These are phyloP conservation scores for Epinotia nisella DNA, from an alignment of 2,888 invertebrate genomes.

Conservation along the genomic window DNA sequence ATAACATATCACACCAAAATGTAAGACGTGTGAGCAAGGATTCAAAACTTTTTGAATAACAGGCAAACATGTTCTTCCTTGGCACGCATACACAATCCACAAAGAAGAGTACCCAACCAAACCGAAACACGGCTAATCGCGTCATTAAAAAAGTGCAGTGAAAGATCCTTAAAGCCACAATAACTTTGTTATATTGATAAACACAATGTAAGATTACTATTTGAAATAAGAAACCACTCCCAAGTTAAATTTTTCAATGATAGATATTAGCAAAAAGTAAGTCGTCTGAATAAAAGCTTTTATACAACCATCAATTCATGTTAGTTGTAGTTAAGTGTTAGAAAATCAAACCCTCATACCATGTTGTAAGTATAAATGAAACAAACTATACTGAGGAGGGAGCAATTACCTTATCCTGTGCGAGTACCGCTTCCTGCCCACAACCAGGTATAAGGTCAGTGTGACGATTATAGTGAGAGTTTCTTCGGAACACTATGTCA, in stretches of 20 bases:
- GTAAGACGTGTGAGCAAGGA: slow-evolving; percentile 80
- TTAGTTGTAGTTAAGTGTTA: slow-evolving; percentile 59
- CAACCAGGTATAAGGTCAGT: slow-evolving; percentile 70
- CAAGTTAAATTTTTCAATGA: slow-evolving; percentile 59
- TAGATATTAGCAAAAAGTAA: slow-evolving; percentile 41
- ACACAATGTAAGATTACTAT: slow-evolving; percentile 33
- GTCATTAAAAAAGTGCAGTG: slow-evolving; percentile 26
- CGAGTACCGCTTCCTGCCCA: slow-evolving; percentile 85
- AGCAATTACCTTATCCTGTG: slow-evolving; percentile 82
- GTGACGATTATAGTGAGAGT: slow-evolving; percentile 78
- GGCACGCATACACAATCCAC: slow-evolving; percentile 1
- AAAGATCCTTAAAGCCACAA: slow-evolving; percentile 22
- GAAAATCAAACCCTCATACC: slow-evolving; percentile 78
- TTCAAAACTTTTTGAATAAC: slow-evolving; percentile 30
- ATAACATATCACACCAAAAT: slow-evolving; percentile 72
- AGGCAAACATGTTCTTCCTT: slow-evolving; percentile 2
- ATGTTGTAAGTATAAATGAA: slow-evolving; percentile 71
- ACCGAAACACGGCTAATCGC: neutral
- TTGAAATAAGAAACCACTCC: slow-evolving; percentile 57
- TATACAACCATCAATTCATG: slow-evolving; percentile 36
- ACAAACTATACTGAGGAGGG: slow-evolving; percentile 79
- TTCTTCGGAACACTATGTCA: slow-evolving; percentile 90
- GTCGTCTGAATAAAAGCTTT: slow-evolving; percentile 32
- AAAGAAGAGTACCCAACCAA: slow-evolving; percentile 27
- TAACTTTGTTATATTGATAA: slow-evolving; percentile 3